Conservation (phyloP, 2,797 vertebrate genomes). For the Sebastes hubbsi region DNA sequence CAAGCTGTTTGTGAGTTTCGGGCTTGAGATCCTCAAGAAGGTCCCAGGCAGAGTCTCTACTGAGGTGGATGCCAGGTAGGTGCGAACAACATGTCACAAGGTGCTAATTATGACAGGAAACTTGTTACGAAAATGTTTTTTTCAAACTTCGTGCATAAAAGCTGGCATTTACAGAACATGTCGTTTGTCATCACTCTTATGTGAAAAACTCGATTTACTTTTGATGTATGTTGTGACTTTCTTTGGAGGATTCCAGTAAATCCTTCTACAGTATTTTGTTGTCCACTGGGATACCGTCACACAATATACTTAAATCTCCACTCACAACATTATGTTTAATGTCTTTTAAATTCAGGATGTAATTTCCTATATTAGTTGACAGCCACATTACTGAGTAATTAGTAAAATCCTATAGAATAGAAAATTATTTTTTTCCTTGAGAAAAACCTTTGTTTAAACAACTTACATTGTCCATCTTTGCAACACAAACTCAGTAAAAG, state of each 20-base stretch:
- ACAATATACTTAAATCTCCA: neutral
- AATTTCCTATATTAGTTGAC: neutral
- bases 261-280: neutral
- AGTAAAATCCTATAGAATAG: neutral
- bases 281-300: neutral
- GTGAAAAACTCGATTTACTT: neutral
- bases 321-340: neutral
- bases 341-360: neutral
- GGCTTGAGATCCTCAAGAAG: slow-evolving; percentile 95
- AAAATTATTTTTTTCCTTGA: neutral
- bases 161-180: neutral
- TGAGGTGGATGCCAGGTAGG: slow-evolving; percentile 96
- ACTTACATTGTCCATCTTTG: neutral
- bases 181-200: neutral
- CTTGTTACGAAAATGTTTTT: neutral
- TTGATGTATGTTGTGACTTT: neutral
- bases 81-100: neutral
- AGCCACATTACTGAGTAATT: neutral
- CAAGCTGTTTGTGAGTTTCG: slow-evolving; percentile 95
- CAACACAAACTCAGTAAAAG: neutral
- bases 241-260: neutral
- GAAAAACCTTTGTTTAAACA: neutral
- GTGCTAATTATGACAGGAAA: neutral
- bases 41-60: slow-evolving; percentile 97
- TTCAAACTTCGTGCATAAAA: neutral